A percentile compares a stretch with the other conserved stretches of the same genome.
Evolutionary conservation across 2,888 invertebrate species (phyloP).

Genomic region (Tyria jacobaeae): DNA sequence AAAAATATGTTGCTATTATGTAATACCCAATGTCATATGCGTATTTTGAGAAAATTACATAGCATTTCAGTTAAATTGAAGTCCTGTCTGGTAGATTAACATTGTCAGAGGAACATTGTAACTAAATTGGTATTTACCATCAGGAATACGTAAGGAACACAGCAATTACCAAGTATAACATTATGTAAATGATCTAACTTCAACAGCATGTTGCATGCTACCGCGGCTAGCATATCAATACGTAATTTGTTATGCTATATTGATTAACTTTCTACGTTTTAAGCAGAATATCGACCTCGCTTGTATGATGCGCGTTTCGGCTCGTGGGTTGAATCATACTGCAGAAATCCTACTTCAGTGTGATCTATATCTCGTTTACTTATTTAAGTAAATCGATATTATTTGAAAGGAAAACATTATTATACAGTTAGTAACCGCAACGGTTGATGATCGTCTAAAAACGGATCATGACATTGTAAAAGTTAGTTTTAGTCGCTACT

Average conservation of each 20-base stretch:
- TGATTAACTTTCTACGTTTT: conserved; percentile 2
- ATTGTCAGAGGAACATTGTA: not conserved
- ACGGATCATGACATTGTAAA: no score
- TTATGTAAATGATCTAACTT: conserved; percentile 36
- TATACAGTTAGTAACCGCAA: no score
- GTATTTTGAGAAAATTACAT: not conserved
- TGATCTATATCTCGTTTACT: no score
- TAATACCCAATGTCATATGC: no score
- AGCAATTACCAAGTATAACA: conserved; percentile 43
- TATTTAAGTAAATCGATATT: no score
- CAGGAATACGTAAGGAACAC: conserved; percentile 39
- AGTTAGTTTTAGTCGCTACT: no score
- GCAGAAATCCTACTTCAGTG: no score
- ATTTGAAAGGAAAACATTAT: no score
- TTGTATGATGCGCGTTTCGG: not conserved
- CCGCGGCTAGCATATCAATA: conserved; percentile 13
- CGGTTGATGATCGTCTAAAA: no score
- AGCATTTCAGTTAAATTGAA: not conserved
- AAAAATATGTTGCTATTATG: no score
- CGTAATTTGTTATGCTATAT: not conserved
- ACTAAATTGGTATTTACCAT: conserved; percentile 27
- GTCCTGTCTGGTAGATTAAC: not conserved
- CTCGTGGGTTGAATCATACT: no score
- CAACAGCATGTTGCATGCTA: conserved; percentile 6
- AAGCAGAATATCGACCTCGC: not conserved